Conservation (phyloP, 2,113 vertebrate genomes). For the Struthidea cinerea region DNA sequence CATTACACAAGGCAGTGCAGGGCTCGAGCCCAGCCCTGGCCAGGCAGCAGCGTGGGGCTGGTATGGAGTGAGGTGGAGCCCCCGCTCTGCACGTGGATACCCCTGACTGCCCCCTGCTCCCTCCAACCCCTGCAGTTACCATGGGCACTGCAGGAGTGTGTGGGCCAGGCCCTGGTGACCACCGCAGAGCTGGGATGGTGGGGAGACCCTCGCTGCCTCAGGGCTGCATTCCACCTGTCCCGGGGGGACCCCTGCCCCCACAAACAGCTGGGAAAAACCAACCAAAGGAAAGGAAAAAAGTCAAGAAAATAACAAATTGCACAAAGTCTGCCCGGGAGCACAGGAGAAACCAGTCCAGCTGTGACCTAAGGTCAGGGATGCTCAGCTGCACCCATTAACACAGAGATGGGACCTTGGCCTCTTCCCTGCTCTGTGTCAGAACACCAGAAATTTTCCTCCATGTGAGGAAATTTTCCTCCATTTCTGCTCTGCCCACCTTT, state of each 20-base stretch:
- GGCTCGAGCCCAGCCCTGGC: background rate
- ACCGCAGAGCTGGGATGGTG: background rate
- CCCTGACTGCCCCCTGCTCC: background rate
- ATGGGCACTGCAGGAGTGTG: accelerated
- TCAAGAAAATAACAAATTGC: background rate
- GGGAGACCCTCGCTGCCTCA: background rate
- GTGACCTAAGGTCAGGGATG: background rate
- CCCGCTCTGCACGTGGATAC: accelerated
- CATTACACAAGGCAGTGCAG: accelerated
- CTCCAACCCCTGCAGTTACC: background rate
- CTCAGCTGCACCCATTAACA: background rate
- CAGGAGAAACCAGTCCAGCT: background rate
- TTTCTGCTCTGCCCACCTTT: background rate
- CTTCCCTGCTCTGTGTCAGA: background rate
- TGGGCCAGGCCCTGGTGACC: background rate
- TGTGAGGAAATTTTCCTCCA: background rate
- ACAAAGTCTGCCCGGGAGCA: accelerated
- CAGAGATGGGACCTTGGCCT: background rate
- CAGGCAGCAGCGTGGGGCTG: background rate
- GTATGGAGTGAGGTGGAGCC: no score
- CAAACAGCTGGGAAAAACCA: background rate
- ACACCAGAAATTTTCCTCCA: background rate
- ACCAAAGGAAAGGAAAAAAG: background rate
- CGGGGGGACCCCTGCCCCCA: background rate
- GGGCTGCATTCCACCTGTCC: background rate